Base-by-base conservation (phyloP, 2,113 vertebrate species). In the Lontra canadensis region DNA sequence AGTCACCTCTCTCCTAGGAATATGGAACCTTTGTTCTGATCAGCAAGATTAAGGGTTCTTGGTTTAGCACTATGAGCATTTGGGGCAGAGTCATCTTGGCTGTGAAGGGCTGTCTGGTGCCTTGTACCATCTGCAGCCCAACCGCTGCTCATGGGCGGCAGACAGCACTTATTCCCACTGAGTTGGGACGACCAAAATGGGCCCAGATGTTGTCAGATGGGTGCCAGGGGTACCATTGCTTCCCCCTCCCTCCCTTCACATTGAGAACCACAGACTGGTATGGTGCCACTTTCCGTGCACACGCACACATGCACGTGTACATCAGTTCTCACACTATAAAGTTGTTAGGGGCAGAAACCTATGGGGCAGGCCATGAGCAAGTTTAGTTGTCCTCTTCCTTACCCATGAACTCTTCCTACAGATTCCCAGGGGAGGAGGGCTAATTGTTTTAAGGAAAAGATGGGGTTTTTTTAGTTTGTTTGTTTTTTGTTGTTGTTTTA, bases 361-460 rank as follows among this genome's bases (percentile, higher is more conserved):
- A 1, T 2, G 4, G 47, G 0, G 4, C 52, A 52, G 34, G 4
- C 3, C 23, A 17, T 11, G 3, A 44, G 23, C 36, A 44, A 3
- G 4, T 34, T 87, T 10, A 25, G 17, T 59, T 80, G 44, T 39
- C n/a, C 23, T 73, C 80, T 31, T 44, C 39, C 34, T 76, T 21
- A 29, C 12, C 49, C 1, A 0, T 49, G 34, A 65, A 36, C 5
- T 49, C 71, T 87, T 67, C 34, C 55, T 73, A 34, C 2, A 71
- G 61, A 26, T 84, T 80, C 36, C 42, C 69, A 36, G 20, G 39
- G 20, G 42, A 89, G 74, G 47, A 85, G 17, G 61, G 34, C 15
- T 47, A 20, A 8, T 29, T 63, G 12, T 47, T 76, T 47, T 21
- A 67, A 59, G 47, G 39, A 52, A 55, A 80, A 79, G n/a, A 1